Base-by-base conservation (phyloP, 2,113 vertebrate species). In the Apaloderma vittatum region DNA sequence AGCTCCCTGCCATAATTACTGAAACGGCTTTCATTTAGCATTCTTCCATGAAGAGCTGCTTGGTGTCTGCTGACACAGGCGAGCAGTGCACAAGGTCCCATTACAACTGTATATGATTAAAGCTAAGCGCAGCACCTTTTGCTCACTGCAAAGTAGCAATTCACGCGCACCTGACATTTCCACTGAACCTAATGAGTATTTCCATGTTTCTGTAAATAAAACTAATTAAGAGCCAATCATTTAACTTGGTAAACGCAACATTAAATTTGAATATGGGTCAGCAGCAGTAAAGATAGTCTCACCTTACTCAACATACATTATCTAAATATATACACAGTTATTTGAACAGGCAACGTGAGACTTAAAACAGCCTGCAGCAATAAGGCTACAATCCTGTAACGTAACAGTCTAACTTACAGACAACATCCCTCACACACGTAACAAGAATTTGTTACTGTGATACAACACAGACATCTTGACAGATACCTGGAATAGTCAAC, bases 251-350 rank as follows among this genome's bases (percentile, higher is more conserved):
- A 96, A 95, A 81, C 22, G 49, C 71, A 83, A 75, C 90, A 93
- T 93, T 94, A 95, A 94, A 95, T 67, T 91, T 93, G 94, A 97
- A 97, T 87, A 75, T 74, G 94, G 97, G 97, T 96, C 97, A 96
- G 92, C 20, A 88, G 92, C 85, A 91, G 54, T 55, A 55, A 92
- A 94, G 89, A 54, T 21, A 76, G 43, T 70, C 77, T 91, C 73
- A 54, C 66, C 54, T 94, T 96, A 89, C 88, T 87, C 75, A 85
- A 88, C 96, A 96, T 91, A 98, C 98, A 96, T 70, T 51, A 82
- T 71, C 96, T 97, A 97, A 97, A 97, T 95, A 97, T 92, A 97
- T 97, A 92, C 71, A 91, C 55, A 74, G 93, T 83, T 96, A 96
- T 79, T 86, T 43, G 76, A 85, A 93, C 63, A 40, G 30, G 94